phyloP scores from a whole-genome alignment of 2,797 vertebrate genomes.

The Etheostoma perlongum region DNA sequence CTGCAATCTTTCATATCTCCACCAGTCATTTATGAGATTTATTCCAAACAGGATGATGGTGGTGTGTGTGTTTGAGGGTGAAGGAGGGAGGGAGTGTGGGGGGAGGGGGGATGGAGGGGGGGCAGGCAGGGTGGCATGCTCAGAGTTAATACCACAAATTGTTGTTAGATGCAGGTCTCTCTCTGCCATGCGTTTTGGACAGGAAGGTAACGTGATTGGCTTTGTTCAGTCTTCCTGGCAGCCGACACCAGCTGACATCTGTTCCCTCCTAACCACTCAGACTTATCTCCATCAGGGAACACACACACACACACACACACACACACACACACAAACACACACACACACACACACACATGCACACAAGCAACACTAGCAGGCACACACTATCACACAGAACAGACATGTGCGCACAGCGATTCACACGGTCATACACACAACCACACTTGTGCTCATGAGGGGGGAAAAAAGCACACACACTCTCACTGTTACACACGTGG shows the following conservation, averaged over 20 bases:
- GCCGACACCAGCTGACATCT: constrained; percentile 94
- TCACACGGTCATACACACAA: constrained; percentile 62
- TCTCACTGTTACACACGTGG: constrained; percentile 47
- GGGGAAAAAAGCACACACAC: constrained; percentile 28
- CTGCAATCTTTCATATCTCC: constrained; percentile 76
- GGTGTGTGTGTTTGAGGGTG: constrained; percentile 21
- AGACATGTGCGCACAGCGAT: constrained; percentile 54
- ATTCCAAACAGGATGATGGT: constrained; percentile 71
- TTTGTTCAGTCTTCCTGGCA: constrained; percentile 95
- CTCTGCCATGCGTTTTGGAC: constrained; percentile 90
- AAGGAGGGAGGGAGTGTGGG: constrained; percentile 22
- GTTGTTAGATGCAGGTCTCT: constrained; percentile 84
- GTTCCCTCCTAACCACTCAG: constrained; percentile 96
- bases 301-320: constrained; percentile 70
- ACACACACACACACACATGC: constrained; percentile 38
- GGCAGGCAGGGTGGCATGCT: constrained; percentile 78
- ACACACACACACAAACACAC: constrained; percentile 65
- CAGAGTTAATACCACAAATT: constrained; percentile 85
- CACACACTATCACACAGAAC: constrained; percentile 55
- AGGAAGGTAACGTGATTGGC: constrained; percentile 92
- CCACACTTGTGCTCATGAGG: constrained; percentile 42
- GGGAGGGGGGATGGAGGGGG: constrained; percentile 30
- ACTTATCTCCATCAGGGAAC: constrained; percentile 94
- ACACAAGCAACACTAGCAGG: constrained; percentile 23
- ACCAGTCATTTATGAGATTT: constrained; percentile 75